Conservation (phyloP, 2,888 invertebrate species). For the Achlya flavicornis region DNA sequence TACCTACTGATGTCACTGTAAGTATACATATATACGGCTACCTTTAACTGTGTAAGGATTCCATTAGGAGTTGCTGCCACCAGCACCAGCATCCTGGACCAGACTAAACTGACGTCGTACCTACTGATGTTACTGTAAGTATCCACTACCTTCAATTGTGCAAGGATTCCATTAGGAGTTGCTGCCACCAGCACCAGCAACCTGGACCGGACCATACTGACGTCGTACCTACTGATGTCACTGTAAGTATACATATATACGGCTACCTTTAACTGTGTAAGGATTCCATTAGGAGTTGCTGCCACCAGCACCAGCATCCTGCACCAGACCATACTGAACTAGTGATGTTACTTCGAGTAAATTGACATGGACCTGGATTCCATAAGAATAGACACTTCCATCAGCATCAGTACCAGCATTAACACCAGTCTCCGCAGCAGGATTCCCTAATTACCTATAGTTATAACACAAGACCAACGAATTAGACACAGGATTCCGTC, state of each 20-base stretch:
- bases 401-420: conserved; percentile 60
- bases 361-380: conserved; percentile 69
- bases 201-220: conserved; percentile 68
- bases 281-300: conserved; percentile 69
- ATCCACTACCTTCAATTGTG: conserved; percentile 63
- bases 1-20: conserved; percentile 51
- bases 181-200: conserved; percentile 65
- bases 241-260: conserved; percentile 58
- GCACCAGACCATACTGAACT: conserved; percentile 64
- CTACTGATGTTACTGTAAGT: conserved; percentile 55
- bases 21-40: conserved; percentile 53
- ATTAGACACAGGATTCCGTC: conserved; percentile 66
- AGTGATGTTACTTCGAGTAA: conserved; percentile 58
- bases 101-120: conserved; percentile 63
- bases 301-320: conserved; percentile 63
- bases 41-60: conserved; percentile 66
- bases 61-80: conserved; percentile 72
- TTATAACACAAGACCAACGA: conserved; percentile 43
- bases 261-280: conserved; percentile 69
- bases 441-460: no score
- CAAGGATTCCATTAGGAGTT: conserved; percentile 67
- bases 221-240: conserved; percentile 39
- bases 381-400: conserved; percentile 69
- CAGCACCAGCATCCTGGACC: conserved; percentile 59
- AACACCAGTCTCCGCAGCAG: no score